Base-by-base conservation (phyloP, 2,113 vertebrate genomes). In the Corynorhinus townsendii region DNA sequence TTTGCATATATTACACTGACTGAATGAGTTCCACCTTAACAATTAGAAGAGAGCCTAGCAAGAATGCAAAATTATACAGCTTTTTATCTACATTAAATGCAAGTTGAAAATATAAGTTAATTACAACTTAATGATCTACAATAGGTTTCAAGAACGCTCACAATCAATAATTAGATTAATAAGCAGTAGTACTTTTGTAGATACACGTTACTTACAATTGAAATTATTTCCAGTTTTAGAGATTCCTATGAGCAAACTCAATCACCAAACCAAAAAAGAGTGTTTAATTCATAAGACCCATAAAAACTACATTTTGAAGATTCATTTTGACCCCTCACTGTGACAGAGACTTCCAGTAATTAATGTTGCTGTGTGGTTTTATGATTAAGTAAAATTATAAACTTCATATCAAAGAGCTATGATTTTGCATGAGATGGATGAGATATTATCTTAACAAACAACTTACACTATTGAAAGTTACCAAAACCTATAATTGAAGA, bases 251-350 rank as follows among this genome's bases (percentile, higher is more conserved):
- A 80, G 38, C 1, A 94, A 85, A 62, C 3, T 52, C 20, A 69
- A 4, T 35, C 35, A 75, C 33, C 3, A 35, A 68, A n/a, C 3
- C 3, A 8, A 4, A 82, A 56, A 22, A 49, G 62, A 45, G 0
- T 24, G 6, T 80, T 40, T 43, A 69, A 88, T 20, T 11, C 38
- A 22, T 77, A 20, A 62, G 28, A 76, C 14, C 35, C 22, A 33
- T 22, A 49, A 38, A 72, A 45, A 20, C 22, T 47, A 33, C 30
- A 56, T 35, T 95, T 12, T 38, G 5, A 80, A 86, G 3, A 49
- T 52, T 59, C 9, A 3, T 14, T 54, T 64, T 52, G n/a, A 11
- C 3, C 9, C 0, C 6, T 22, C 81, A 64, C 4, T 4, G 0
- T 28, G 16, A 64, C 7, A 26, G 38, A 72, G 52, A 68, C 4